Evolutionary conservation across 37 sponge, comb jelly and placozoan genomes (phyloP), one percentile per base, ranked within the genome.

Genomic region (Lycopodina hypogea): DNA sequence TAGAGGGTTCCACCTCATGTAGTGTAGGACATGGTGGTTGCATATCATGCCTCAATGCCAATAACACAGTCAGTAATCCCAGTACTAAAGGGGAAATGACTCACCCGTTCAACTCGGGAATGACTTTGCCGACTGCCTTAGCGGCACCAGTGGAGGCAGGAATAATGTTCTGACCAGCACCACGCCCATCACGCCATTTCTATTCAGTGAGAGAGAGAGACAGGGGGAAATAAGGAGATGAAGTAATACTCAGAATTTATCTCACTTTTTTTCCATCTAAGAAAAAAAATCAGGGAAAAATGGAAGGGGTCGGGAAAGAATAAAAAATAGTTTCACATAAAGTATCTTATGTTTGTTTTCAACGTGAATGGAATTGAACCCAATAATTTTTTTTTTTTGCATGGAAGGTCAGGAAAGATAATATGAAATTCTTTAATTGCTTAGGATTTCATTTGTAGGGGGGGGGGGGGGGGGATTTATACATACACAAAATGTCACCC

Each of bases 181-280:
- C 96, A 64, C 99, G 89, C 4, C 99, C 99, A 78, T 98, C 99
- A 39, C 99, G 71, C 99, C 99, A 98, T 69, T 95, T 90, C 99
- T 93, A 76, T 18, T 65, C 18, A 78, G 56, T 26, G 23, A 65
- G 23, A 83, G 21, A 78, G 57, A 62, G 21, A 69, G 66, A 55
- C 71, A 42, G 11, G 18, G 34, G 50, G 17, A 18, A 50, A 78
- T 42, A 62, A 22, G 53, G 66, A 55, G 68, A 42, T 11, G 18
- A 50, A 69, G 17, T 6, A n/a, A n/a, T n/a, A n/a, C n/a, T n/a
- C n/a, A n/a, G n/a, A 66, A 17, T 53, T 19, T 12, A 41, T n/a
- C 30, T 71, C n/a, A 19, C n/a, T 29, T 23, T 65, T 24, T 11
- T 32, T n/a, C 29, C 19, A 32, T 26, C 40, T 30, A 14, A n/a